These are phyloP conservation scores for Aphelocoma coerulescens DNA, from an alignment of 2,113 vertebrate genomes.

Conservation along the genomic window DNA sequence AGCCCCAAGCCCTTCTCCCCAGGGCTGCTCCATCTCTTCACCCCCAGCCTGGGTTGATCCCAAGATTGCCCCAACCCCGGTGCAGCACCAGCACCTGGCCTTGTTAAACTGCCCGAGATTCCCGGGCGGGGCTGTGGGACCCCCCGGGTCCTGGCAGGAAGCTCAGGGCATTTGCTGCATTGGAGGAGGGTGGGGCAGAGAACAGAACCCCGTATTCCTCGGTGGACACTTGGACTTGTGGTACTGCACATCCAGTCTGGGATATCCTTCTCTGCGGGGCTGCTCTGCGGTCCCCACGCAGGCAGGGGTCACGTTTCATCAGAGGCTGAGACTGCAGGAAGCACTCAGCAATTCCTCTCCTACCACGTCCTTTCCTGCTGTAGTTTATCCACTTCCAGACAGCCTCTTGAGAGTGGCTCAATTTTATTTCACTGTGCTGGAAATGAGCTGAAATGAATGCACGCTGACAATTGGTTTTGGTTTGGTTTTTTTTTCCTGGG, in stretches of 20 bases:
- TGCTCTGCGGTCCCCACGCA: neutral
- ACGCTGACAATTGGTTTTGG: neutral
- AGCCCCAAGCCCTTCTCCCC: neutral
- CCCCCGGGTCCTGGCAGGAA: neutral
- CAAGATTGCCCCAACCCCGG: rapidly evolving
- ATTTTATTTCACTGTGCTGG: neutral
- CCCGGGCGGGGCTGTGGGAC: rapidly evolving
- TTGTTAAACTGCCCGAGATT: too few species aligned
- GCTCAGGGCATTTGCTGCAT: rapidly evolving
- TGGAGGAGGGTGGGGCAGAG: neutral
- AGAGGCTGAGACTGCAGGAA: neutral
- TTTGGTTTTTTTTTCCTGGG: neutral
- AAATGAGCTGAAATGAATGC: neutral
- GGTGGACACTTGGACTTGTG: rapidly evolving
- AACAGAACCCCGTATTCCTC: rapidly evolving
- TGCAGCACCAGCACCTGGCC: neutral
- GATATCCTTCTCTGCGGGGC: neutral
- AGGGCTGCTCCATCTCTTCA: neutral
- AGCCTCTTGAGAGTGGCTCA: neutral
- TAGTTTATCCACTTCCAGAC: neutral
- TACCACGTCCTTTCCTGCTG: neutral
- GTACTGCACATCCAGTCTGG: neutral
- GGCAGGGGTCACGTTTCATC: neutral
- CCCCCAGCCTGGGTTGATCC: neutral
- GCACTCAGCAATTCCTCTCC: neutral